A percentile compares a stretch with the other conserved stretches of the same genome.
phyloP scores from a whole-genome alignment of 2,888 invertebrate genomes.

The Allophyes oxyacanthae region DNA sequence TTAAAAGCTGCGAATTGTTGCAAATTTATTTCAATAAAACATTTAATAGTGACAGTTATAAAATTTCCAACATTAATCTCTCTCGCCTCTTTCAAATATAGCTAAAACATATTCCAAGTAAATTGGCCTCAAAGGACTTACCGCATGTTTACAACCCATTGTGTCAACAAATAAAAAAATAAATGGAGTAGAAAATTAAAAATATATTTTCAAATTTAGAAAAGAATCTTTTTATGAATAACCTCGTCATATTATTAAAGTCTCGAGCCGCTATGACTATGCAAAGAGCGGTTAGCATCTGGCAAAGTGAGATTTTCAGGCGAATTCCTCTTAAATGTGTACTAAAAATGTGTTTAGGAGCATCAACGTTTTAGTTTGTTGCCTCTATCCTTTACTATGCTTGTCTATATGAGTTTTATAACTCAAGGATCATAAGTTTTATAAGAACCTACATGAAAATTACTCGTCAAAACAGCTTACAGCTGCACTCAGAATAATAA shows the following conservation, averaged over 20 bases:
- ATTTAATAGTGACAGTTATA: background rate
- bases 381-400: slow-evolving; percentile 23
- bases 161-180: background rate
- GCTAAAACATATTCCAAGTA: background rate
- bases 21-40: background rate
- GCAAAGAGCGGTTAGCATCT: slow-evolving; percentile 49
- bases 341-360: slow-evolving; percentile 43
- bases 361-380: slow-evolving; percentile 37
- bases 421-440: slow-evolving; percentile 17
- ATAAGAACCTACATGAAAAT: slow-evolving; percentile 19
- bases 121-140: background rate
- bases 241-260: slow-evolving; percentile 12
- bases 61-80: background rate
- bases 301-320: slow-evolving; percentile 50
- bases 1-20: background rate
- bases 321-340: slow-evolving; percentile 43
- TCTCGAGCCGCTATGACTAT: slow-evolving; percentile 17
- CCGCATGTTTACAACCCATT: slow-evolving; percentile 13
- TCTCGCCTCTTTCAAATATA: background rate
- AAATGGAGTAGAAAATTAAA: background rate
- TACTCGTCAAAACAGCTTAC: no score
- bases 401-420: slow-evolving; percentile 28
- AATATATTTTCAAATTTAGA: slow-evolving; percentile 16
- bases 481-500: no score
- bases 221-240: slow-evolving; percentile 27